Percentiles rank a stretch among this genome's conserved stretches.
These are phyloP conservation scores for Heliornis fulica DNA, from an alignment of 2,113 vertebrate genomes.

Conservation along the genomic window DNA sequence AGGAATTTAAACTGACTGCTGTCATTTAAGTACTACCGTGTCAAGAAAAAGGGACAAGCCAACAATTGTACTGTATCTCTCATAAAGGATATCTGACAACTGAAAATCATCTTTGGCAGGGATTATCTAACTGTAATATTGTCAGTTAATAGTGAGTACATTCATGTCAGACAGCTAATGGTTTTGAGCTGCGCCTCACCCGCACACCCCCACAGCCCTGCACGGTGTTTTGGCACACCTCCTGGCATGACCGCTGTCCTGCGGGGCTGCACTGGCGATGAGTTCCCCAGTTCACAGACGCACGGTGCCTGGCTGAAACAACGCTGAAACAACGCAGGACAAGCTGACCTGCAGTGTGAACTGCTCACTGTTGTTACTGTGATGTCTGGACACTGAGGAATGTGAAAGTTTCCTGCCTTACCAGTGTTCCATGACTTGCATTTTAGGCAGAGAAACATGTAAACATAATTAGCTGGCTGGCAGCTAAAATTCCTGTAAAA, in stretches of 20 bases:
- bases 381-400: conserved; percentile 50
- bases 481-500: conserved; percentile 41
- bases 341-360: conserved; percentile 24
- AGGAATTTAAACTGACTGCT: neutral
- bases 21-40: accelerated
- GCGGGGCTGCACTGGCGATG: neutral
- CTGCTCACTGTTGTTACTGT: conserved; percentile 1
- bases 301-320: neutral
- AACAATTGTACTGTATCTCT: neutral
- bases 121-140: neutral
- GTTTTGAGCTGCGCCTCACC: neutral
- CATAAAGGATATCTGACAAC: neutral
- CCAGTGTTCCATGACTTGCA: conserved; percentile 38
- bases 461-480: conserved; percentile 35
- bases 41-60: neutral
- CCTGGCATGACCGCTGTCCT: neutral
- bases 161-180: neutral
- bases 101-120: neutral
- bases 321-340: neutral
- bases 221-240: neutral
- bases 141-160: neutral
- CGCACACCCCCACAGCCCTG: neutral
- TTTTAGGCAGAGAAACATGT: conserved; percentile 45
- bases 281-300: neutral
- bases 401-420: conserved; percentile 58